Percentiles rank a stretch among this genome's conserved stretches.
These are phyloP conservation scores for Diachrysia chrysitis DNA, from an alignment of 2,888 invertebrate genomes.

Conservation along the genomic window DNA sequence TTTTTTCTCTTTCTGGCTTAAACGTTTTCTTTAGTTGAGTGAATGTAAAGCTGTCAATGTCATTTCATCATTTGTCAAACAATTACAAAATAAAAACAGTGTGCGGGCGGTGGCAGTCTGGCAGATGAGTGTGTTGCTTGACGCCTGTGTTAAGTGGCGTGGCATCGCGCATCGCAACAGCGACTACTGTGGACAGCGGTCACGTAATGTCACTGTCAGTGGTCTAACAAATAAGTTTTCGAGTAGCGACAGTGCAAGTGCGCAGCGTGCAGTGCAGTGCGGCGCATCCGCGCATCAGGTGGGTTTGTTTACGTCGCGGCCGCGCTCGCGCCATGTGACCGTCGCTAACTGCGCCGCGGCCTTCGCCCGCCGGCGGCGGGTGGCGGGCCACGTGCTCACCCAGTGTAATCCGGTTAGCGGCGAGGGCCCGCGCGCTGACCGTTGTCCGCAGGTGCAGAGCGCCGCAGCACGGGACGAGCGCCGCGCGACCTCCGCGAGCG, in stretches of 20 bases:
- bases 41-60: slow-evolving; percentile 38
- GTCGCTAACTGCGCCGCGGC: slow-evolving; percentile 64
- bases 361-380: slow-evolving; percentile 44
- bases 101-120: slow-evolving; percentile 60
- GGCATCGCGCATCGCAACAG: slow-evolving; percentile 26
- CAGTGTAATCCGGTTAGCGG: slow-evolving; percentile 67
- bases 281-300: slow-evolving; percentile 65
- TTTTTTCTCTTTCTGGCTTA: too few relatives aligned
- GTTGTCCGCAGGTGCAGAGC: slow-evolving; percentile 48
- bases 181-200: slow-evolving; percentile 32
- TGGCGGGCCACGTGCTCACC: slow-evolving; percentile 61
- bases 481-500: slow-evolving; percentile 16
- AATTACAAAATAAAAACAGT: slow-evolving; percentile 67
- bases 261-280: slow-evolving; percentile 28
- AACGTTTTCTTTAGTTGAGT: too few relatives aligned
- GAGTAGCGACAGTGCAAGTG: slow-evolving; percentile 22
- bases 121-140: slow-evolving; percentile 37
- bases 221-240: slow-evolving; percentile 17
- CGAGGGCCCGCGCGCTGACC: slow-evolving; percentile 39
- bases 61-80: slow-evolving; percentile 46
- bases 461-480: slow-evolving; percentile 19
- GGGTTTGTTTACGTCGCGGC: slow-evolving; percentile 70
- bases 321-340: slow-evolving; percentile 67
- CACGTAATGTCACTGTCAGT: slow-evolving; percentile 43
- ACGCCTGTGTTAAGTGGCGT: slow-evolving; percentile 37